phyloP scores from a whole-genome alignment of 2,797 vertebrate genomes.

The Nannoperca obscura region DNA sequence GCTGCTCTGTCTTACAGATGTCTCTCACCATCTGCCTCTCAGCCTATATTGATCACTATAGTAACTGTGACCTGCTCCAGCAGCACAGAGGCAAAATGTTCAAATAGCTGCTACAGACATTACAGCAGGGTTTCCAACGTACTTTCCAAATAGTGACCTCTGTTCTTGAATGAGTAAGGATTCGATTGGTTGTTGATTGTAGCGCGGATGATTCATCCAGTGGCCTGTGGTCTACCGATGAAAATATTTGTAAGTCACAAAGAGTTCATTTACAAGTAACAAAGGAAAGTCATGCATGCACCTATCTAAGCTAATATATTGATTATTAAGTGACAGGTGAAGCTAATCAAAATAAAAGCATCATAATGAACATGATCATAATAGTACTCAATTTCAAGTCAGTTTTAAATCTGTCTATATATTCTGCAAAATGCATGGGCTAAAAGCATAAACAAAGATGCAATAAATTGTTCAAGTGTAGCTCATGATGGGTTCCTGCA shows the following conservation, averaged over 20 bases:
- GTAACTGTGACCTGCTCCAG: constrained; percentile 25
- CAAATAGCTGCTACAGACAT: constrained; percentile 25
- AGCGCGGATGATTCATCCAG: constrained; percentile 19
- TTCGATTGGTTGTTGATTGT: constrained; percentile 20
- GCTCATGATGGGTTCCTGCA: neutral
- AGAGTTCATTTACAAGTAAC: neutral
- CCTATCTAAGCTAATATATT: neutral
- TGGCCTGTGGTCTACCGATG: constrained; percentile 1
- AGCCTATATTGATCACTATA: constrained; percentile 28
- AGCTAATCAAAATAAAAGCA: constrained; percentile 11
- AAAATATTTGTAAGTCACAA: constrained; percentile 1
- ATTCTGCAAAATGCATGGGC: neutral
- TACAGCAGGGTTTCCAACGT: constrained; percentile 34
- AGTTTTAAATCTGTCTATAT: neutral
- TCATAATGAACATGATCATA: neutral
- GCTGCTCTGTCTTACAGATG: constrained; percentile 34
- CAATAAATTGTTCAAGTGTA: neutral
- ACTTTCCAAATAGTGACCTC: constrained; percentile 40
- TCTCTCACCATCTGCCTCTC: constrained; percentile 40
- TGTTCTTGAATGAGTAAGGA: constrained; percentile 22
- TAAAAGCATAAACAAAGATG: neutral
- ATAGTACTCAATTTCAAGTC: neutral
- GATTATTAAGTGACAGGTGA: neutral
- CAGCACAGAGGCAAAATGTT: constrained; percentile 14
- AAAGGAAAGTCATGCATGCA: neutral